Percentiles rank a stretch among this genome's conserved stretches.
phyloP scores from a whole-genome alignment of 2,888 invertebrate genomes.

The Harpalus rubripes region DNA sequence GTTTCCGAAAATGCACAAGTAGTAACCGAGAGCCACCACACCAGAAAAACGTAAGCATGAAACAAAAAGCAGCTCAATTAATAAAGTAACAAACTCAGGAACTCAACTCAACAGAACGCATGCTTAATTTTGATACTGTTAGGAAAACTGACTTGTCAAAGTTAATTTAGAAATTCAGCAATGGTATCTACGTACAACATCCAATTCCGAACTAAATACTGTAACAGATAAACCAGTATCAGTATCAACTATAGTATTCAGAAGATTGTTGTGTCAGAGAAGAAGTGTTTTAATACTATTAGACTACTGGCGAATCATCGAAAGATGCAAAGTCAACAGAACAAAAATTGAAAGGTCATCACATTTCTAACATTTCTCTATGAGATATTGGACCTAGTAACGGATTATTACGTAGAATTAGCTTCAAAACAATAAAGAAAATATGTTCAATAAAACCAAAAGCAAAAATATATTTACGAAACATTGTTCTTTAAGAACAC shows the following conservation, averaged over 20 bases:
- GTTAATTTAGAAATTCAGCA: constrained; percentile 49
- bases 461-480: too few relatives aligned
- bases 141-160: constrained; percentile 2
- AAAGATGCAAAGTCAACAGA: background rate
- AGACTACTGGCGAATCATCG: background rate
- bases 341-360: background rate
- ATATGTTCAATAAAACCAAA: too few relatives aligned
- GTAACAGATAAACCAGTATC: constrained; percentile 3
- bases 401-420: too few relatives aligned
- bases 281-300: constrained; percentile 5
- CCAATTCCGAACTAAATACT: constrained; percentile 24
- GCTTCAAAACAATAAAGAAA: too few relatives aligned
- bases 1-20: constrained; percentile 20
- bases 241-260: constrained; percentile 32
- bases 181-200: constrained; percentile 35
- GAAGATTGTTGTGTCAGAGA: constrained; percentile 3
- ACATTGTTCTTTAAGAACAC: too few relatives aligned
- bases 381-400: too few relatives aligned
- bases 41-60: constrained; percentile 76
- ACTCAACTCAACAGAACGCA: constrained; percentile 58
- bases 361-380: too few relatives aligned
- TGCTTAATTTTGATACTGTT: constrained; percentile 60
- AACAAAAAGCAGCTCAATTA: constrained; percentile 75
- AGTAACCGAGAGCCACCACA: constrained; percentile 67
- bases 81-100: constrained; percentile 69